Percentiles rank a stretch among this genome's conserved stretches.
phyloP scores from a whole-genome alignment of 2,113 vertebrate species.

The Chaetops frenatus region DNA sequence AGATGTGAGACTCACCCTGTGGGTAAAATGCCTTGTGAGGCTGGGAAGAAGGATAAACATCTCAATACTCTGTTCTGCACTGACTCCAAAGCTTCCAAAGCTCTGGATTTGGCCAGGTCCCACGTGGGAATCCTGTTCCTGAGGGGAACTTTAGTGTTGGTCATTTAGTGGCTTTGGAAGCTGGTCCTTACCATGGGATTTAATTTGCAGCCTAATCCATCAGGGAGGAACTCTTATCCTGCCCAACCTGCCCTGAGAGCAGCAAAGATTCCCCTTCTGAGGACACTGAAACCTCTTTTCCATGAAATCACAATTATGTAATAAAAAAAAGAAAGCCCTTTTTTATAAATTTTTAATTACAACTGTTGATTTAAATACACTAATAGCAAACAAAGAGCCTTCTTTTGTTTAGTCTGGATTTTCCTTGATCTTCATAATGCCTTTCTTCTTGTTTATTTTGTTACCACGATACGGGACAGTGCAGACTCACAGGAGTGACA shows the following conservation, averaged over 20 bases:
- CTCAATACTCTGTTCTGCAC: neutral
- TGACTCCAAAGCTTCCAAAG: neutral
- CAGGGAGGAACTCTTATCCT: neutral
- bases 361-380: slow-evolving; percentile 11
- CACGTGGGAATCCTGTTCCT: neutral
- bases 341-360: slow-evolving; percentile 30
- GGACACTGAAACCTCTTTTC: slow-evolving; percentile 15
- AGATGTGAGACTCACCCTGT: neutral
- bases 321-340: slow-evolving; percentile 11
- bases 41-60: neutral
- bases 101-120: neutral
- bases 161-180: neutral
- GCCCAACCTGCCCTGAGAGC: neutral
- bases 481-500: neutral
- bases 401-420: slow-evolving; percentile 46
- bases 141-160: neutral
- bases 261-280: neutral
- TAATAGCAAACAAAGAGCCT: slow-evolving; percentile 23
- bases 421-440: slow-evolving; percentile 34
- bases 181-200: neutral
- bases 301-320: neutral
- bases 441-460: slow-evolving; percentile 52
- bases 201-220: slow-evolving; percentile 25
- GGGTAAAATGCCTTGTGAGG: neutral
- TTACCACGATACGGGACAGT: neutral